Conservation (phyloP, 2,113 vertebrate genomes). For the Protomyctophum bolini region DNA sequence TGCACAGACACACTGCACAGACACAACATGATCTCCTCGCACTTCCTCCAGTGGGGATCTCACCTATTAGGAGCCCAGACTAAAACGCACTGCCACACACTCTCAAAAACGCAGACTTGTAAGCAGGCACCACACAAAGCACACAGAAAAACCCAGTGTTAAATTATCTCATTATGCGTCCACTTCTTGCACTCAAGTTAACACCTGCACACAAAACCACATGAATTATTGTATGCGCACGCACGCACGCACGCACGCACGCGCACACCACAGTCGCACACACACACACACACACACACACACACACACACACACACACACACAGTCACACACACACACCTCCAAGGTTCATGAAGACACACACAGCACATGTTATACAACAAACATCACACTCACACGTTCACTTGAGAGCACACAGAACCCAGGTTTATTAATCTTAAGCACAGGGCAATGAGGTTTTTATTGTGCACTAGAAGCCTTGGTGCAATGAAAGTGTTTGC, state of each 20-base stretch:
- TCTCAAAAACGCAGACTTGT: neutral
- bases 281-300: slow-evolving; percentile 10
- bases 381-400: neutral
- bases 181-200: too few relatives aligned
- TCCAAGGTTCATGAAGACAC: neutral
- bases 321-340: slow-evolving; percentile 1
- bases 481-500: slow-evolving; percentile 54
- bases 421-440: slow-evolving; percentile 31
- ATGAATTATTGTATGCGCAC: too few relatives aligned
- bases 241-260: slow-evolving; percentile 14
- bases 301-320: slow-evolving; percentile 1
- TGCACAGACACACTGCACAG: neutral
- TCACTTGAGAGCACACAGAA: neutral
- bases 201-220: too few relatives aligned
- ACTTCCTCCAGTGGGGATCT: slow-evolving; percentile 46
- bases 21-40: slow-evolving; percentile 42
- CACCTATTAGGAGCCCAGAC: slow-evolving; percentile 31
- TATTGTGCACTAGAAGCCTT: slow-evolving; percentile 18
- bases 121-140: too few relatives aligned
- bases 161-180: too few relatives aligned
- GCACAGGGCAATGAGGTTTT: slow-evolving; percentile 14
- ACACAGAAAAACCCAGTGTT: too few relatives aligned
- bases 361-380: neutral
- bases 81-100: neutral
- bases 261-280: slow-evolving; percentile 16